Percentiles rank a stretch among this genome's conserved stretches.
Evolutionary conservation across 1,140 invertebrate species (phyloP).

Genomic region (Apocrypta bakeri): DNA sequence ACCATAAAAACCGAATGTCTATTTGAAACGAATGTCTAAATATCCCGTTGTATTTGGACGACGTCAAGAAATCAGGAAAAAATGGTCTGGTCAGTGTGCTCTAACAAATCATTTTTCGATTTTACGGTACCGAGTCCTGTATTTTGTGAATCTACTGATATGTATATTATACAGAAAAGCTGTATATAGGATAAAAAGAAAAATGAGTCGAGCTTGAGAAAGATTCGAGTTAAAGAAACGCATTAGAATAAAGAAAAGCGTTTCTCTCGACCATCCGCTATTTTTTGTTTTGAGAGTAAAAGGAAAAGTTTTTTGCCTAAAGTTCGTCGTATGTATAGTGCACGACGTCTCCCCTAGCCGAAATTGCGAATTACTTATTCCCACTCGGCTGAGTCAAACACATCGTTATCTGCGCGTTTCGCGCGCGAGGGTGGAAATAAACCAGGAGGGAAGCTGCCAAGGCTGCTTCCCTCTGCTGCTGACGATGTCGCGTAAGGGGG

Average conservation of each 20-base stretch:
- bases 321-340: background rate
- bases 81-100: too few species aligned
- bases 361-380: constrained; percentile 53
- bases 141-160: too few species aligned
- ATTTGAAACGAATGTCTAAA: too few species aligned
- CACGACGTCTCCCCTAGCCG: constrained; percentile 10
- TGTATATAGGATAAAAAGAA: too few species aligned
- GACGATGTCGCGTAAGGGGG: background rate
- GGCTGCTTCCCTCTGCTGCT: background rate
- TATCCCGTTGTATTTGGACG: too few species aligned
- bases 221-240: constrained; percentile 19
- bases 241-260: constrained; percentile 20
- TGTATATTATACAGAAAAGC: background rate
- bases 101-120: too few species aligned
- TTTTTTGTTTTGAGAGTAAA: constrained; percentile 1
- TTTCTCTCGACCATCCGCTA: background rate
- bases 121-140: too few species aligned
- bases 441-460: background rate
- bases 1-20: too few species aligned
- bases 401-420: constrained; percentile 44
- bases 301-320: constrained; percentile 39
- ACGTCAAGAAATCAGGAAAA: too few species aligned
- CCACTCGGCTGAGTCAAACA: constrained; percentile 48
- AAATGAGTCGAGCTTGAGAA: background rate
- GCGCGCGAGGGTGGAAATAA: background rate